Base-by-base conservation (phyloP, 2,797 vertebrate genomes). In the Characodon lateralis region DNA sequence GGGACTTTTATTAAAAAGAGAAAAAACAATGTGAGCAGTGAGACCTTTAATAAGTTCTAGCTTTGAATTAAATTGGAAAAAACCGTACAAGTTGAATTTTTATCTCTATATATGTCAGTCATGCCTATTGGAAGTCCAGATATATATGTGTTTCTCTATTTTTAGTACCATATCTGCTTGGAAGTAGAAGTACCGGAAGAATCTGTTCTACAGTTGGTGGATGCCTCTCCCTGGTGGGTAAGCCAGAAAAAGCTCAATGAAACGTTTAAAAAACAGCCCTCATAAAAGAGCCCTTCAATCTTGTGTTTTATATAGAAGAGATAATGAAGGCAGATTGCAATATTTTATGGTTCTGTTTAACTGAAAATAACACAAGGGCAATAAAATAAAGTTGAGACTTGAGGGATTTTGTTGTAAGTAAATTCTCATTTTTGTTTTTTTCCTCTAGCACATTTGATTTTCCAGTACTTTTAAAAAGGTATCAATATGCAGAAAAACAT, bases 201-300 rank as follows among this genome's bases (percentile, higher is more conserved):
- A 68, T 1, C 0, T 46, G 55, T 7, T 71, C 53, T 70, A 73
- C 66, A 43, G 75, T 69, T 78, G 58, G 39, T 63, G n/a, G 50
- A 31, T 86, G 73, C 70, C 28, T 77, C 83, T n/a, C 83, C 74
- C 83, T 88, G 72, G 78, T 82, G 80, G 86, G 48, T 20, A 20
- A 81, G 20, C 69, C 20, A 77, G 65, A 69, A 13, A 87, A 13
- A 56, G n/a, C 74, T 65, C 35, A 8, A 61, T 8, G 14, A 73
- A 24, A 65, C 61, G n/a, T 50, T 12, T 39, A 14, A 20, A 35
- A 63, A 39, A 26, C 66, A 46, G 24, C 66, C 41, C 24, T 46
- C 22, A 46, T 46, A 68, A 68, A 68, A 68, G 6, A n/a, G 0
- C 22, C 43, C 46, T 68, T 68, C 24, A 26, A 22, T 6, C 24